These are phyloP conservation scores for Leptopilina myrica DNA, from an alignment of 2,888 invertebrate species.

Conservation along the genomic window DNA sequence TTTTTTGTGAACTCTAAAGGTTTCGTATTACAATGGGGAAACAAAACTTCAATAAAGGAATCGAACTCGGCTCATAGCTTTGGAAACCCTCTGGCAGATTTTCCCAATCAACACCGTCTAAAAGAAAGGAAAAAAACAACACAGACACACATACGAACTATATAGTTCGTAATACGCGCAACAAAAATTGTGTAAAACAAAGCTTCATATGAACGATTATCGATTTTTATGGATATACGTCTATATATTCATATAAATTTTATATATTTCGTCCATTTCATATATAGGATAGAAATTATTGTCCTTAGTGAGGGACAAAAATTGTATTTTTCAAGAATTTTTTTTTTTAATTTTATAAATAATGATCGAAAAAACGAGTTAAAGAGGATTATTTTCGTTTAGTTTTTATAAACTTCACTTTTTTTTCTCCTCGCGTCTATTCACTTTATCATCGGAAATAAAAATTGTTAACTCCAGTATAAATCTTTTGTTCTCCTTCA, in stretches of 20 bases:
- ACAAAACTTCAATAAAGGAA: slow-evolving; percentile 68
- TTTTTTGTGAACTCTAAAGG: not conserved
- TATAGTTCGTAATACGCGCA: not conserved
- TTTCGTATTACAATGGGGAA: slow-evolving; percentile 68
- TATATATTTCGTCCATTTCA: too few species aligned
- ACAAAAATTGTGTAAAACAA: slow-evolving; percentile 20
- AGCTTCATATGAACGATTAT: not conserved
- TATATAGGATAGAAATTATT: too few species aligned
- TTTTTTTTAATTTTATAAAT: not conserved
- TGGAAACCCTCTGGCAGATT: slow-evolving; percentile 49
- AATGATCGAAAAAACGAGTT: too few species aligned
- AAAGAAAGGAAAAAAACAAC: slow-evolving; percentile 25
- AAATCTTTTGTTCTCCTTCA: too few species aligned
- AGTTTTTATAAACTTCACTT: too few species aligned
- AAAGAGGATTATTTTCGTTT: too few species aligned
- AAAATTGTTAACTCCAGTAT: too few species aligned
- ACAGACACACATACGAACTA: not conserved
- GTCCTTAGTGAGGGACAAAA: not conserved
- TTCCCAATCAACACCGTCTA: slow-evolving; percentile 42
- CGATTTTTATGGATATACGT: not conserved
- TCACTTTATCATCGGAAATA: too few species aligned
- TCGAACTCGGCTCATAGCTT: slow-evolving; percentile 63
- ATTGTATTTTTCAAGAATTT: not conserved
- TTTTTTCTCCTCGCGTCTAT: too few species aligned
- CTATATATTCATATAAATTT: too few species aligned